These are phyloP conservation scores for Bimastos eiseni DNA, from an alignment of 2,888 invertebrate genomes.

Conservation along the genomic window DNA sequence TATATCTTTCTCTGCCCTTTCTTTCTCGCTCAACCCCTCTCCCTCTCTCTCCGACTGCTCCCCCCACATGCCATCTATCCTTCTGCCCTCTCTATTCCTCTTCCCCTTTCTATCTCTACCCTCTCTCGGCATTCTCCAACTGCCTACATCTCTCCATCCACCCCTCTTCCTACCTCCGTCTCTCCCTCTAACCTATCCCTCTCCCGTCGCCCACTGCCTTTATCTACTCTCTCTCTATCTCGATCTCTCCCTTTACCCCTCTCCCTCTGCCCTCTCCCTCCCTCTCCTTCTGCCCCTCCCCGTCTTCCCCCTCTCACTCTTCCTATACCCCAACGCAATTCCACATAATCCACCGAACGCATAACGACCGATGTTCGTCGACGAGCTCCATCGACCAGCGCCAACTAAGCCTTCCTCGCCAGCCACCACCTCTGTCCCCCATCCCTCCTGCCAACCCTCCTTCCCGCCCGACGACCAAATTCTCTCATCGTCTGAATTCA, in stretches of 20 bases:
- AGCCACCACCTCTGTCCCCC: too few species aligned
- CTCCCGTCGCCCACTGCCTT: neutral
- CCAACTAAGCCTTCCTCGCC: neutral
- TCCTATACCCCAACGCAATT: neutral
- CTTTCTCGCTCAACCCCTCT: too few species aligned
- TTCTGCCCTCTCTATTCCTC: neutral
- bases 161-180: neutral
- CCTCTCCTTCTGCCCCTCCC: neutral
- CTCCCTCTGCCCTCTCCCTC: neutral
- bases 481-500: conserved; percentile 13
- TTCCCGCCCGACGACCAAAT: neutral
- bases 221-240: too few species aligned
- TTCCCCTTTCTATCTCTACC: neutral
- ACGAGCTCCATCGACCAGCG: neutral
- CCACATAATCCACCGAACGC: neutral
- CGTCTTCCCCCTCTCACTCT: too few species aligned
- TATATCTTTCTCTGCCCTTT: too few species aligned
- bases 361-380: conserved; percentile 3
- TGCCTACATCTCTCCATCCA: neutral
- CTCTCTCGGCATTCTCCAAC: neutral
- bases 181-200: neutral
- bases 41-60: neutral
- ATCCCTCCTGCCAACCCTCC: too few species aligned
- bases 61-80: neutral
- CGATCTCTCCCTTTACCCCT: neutral